These are phyloP conservation scores for Anas georgica DNA, from an alignment of 2,797 vertebrate species.

Conservation along the genomic window DNA sequence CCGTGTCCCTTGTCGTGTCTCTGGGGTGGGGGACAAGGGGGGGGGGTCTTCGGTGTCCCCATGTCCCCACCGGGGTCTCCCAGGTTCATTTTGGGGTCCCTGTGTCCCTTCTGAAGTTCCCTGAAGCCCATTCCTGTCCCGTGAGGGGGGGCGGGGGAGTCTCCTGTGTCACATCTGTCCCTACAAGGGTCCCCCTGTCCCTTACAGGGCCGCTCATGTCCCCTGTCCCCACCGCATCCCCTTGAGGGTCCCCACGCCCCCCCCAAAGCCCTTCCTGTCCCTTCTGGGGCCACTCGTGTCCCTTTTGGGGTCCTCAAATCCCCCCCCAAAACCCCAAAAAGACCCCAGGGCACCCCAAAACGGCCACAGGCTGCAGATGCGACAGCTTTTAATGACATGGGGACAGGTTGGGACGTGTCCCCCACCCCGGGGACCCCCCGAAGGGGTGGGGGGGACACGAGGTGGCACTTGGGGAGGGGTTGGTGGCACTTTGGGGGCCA, in stretches of 20 bases:
- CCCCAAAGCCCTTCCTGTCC: no score
- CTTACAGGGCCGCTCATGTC: no score
- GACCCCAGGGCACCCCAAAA: neutral
- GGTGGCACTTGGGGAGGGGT: neutral
- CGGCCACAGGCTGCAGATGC: neutral
- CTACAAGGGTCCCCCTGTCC: no score
- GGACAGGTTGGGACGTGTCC: neutral
- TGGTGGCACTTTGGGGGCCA: neutral
- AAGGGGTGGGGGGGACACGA: neutral
- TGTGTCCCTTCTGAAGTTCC: no score
- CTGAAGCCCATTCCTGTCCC: no score
- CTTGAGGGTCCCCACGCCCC: no score
- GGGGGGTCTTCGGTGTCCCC: no score
- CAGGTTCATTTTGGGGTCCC: no score
- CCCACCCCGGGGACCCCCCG: neutral
- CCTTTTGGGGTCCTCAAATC: neutral
- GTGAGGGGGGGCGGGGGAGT: no score
- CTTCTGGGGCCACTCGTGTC: rapidly evolving
- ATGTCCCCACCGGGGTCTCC: neutral
- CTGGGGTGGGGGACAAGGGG: no score
- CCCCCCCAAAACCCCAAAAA: neutral
- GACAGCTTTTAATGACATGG: neutral
- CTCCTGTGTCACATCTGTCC: no score
- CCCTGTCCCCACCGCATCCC: no score
- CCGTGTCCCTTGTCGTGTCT: rapidly evolving